Conservation (phyloP, 1,140 invertebrate genomes). For the Lepidurus couesii region DNA sequence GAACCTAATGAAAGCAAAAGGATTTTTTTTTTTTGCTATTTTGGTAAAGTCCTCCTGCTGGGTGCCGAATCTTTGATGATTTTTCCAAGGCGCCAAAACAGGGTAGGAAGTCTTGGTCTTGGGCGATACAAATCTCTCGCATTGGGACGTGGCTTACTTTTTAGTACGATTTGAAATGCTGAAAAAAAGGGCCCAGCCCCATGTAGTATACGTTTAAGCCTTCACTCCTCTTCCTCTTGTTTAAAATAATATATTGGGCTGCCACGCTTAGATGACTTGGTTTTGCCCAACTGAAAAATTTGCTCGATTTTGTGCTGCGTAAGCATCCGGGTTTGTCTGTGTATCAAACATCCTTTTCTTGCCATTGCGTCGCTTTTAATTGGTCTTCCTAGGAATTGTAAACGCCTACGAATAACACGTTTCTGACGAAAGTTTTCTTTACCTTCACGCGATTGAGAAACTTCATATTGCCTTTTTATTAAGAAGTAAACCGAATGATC, state of each 20-base stretch:
- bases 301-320: not conserved
- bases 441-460: too few species aligned
- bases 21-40: not conserved
- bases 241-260: too few species aligned
- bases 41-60: not conserved
- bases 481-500: too few species aligned
- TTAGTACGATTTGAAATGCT: too few species aligned
- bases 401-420: not conserved
- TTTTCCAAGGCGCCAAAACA: not conserved
- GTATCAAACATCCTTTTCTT: not conserved
- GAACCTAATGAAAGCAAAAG: not conserved
- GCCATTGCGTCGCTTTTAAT: not conserved
- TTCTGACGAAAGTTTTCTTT: too few species aligned
- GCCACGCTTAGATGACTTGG: too few species aligned
- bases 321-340: conserved; percentile 8
- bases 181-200: too few species aligned
- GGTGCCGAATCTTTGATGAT: not conserved
- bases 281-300: not conserved
- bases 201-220: too few species aligned
- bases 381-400: not conserved
- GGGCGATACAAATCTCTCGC: not conserved
- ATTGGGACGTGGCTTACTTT: too few species aligned
- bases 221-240: too few species aligned
- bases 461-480: too few species aligned
- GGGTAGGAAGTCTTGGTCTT: not conserved